A percentile compares a stretch with the other conserved stretches of the same genome.
Evolutionary conservation across 1,140 invertebrate species (phyloP).

Genomic region (Drosophila fuyamai): DNA sequence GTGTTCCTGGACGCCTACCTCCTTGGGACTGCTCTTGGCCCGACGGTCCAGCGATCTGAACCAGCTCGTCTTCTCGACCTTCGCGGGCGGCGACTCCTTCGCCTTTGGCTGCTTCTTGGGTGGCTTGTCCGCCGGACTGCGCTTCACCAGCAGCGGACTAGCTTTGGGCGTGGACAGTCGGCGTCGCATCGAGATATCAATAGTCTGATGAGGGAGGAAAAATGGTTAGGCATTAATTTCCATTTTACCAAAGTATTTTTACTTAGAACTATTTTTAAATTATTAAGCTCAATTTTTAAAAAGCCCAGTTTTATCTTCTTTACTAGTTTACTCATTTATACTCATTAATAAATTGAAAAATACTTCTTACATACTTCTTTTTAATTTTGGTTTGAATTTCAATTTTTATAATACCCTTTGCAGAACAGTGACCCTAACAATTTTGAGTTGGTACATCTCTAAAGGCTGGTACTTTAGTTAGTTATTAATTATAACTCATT

Average conservation of each 20-base stretch:
- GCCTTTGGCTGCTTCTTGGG: slow-evolving; percentile 56
- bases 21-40: slow-evolving; percentile 85
- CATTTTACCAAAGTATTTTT: neutral
- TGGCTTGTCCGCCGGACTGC: slow-evolving; percentile 73
- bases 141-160: slow-evolving; percentile 86
- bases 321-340: no score
- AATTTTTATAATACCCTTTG: no score
- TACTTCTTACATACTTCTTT: no score
- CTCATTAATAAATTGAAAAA: no score
- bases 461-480: no score
- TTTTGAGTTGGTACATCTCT: no score
- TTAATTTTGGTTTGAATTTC: no score
- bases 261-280: neutral
- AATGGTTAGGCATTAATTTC: neutral
- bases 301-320: no score
- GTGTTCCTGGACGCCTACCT: slow-evolving; percentile 1
- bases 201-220: slow-evolving; percentile 41
- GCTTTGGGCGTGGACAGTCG: slow-evolving; percentile 90
- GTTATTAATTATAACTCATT: no score
- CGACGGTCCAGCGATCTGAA: slow-evolving; percentile 88
- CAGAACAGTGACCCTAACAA: no score
- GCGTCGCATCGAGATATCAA: slow-evolving; percentile 86
- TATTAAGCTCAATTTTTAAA: no score
- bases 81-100: slow-evolving; percentile 53
- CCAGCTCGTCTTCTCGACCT: slow-evolving; percentile 86